Base-by-base conservation (phyloP, 2,797 vertebrate genomes). In the Enteromius trimaculatus region DNA sequence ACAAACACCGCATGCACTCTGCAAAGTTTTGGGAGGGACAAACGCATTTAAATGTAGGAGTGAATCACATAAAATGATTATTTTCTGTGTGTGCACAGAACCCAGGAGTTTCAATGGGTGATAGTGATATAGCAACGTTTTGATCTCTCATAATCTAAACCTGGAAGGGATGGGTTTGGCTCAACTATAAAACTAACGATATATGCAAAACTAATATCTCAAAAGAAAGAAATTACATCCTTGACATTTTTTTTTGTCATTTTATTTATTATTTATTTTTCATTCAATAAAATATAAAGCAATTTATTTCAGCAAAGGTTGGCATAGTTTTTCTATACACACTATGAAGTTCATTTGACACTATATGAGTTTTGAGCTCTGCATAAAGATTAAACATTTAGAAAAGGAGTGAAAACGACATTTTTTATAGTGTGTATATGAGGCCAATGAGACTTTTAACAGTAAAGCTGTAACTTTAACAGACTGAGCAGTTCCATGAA, bases 11-110 rank as follows among this genome's bases (percentile, higher is more conserved):
- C 55, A 64, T 4, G 6, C 58, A 60, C 51, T 7, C n/a, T 21
- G 75, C 23, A 21, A 62, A 62, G 76, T 47, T 77, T 77, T 64
- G 23, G 17, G 58, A 62, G 58, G 44, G 37, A 60, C 58, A 62
- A 29, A 44, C 23, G 4, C 76, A 64, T 60, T 42, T 62, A 62
- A 77, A 62, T 44, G 76, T 31, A 23, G 39, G 37, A 44, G 76
- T 77, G 58, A 64, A 77, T 47, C 26, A 21, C 37, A 19, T 60
- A 29, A 77, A 26, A 64, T 64, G 0, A 21, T 64, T 1, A 77
- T 21, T 42, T 14, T n/a, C 11, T 47, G 16, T 29, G 19, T 74
- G 47, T 74, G 47, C 47, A 19, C 10, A 6, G n/a, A 69, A 44
- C 31, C 7, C 29, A 55, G 47, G 39, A 74, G 3, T 55, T 11